Base-by-base conservation (phyloP, 2,888 invertebrate species). In the Fragum fragum region DNA sequence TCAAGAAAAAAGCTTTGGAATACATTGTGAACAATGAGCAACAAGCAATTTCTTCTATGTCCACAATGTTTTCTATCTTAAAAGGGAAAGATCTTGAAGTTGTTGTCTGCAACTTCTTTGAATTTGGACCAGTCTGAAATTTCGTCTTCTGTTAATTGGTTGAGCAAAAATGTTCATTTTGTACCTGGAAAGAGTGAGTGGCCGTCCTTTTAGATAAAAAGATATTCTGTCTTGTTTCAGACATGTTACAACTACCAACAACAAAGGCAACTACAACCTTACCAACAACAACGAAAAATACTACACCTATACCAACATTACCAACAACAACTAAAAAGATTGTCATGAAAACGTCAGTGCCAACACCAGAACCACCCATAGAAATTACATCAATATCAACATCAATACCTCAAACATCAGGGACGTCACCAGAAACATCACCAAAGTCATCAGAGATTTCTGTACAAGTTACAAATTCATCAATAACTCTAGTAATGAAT, bases 231-330 rank as follows among this genome's bases (percentile, higher is more conserved):
- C 9, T 9, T 9, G 2, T 52, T 29, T 26, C 29, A 71, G 71
- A 57, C 55, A 71, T 63, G 26, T 42, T 70, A 21, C 55, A 53
- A 47, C 16, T 32, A 36, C 36, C 76, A 11, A 59, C 75, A 69
- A 61, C 81, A n/a, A 73, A 23, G 29, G 63, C 70, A 61, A 36
- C 73, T 39, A 42, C 66, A 36, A 53, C 73, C 9, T 68, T 52
- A 21, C 47, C 73, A 14, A 73, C 55, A 18, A 39, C 61, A 42
- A 16, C 55, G 26, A 70, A 76, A 69, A 73, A 53, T 39, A 55
- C 69, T 1, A 73, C 73, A 39, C 53, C 73, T n/a, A 57, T 68
- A 11, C 57, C 68, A 53, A 53, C 81, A 26, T 70, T 21, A 32
- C 59, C 70, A 63, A 23, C 68, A 61, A 53, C 53, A 18, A 28